phyloP scores from a whole-genome alignment of 2,797 vertebrate species.

The Lerista edwardsae region DNA sequence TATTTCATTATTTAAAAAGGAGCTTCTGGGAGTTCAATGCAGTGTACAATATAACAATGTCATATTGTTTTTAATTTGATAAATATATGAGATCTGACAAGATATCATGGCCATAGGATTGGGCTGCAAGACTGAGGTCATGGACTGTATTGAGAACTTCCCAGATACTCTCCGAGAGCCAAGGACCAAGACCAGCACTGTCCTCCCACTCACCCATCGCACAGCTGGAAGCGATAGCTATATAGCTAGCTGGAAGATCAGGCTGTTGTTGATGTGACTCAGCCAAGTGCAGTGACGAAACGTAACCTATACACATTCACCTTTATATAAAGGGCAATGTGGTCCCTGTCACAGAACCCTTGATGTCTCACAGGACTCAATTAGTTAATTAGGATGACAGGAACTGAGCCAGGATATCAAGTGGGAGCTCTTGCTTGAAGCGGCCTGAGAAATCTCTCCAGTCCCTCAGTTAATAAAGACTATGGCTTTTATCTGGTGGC shows the following conservation, averaged over 20 bases:
- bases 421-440: slow-evolving; percentile 1
- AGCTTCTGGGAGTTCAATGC: too few relatives aligned
- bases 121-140: too few relatives aligned
- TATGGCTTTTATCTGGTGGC: slow-evolving; percentile 3
- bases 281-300: background rate
- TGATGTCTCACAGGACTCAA: slow-evolving; percentile 1
- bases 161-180: too few relatives aligned
- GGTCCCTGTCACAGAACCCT: background rate
- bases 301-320: background rate
- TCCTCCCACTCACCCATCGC: too few relatives aligned
- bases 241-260: background rate
- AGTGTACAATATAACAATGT: too few relatives aligned
- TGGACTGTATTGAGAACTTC: too few relatives aligned
- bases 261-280: background rate
- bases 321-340: slow-evolving; percentile 5
- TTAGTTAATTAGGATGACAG: slow-evolving; percentile 25
- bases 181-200: too few relatives aligned
- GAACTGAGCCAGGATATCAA: slow-evolving; percentile 5
- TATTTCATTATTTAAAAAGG: too few relatives aligned
- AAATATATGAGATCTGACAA: too few relatives aligned
- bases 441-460: slow-evolving; percentile 2
- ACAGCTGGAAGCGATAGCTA: too few relatives aligned
- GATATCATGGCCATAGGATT: too few relatives aligned
- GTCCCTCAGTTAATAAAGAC: background rate
- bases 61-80: too few relatives aligned